Evolutionary conservation across 2,113 vertebrate genomes (phyloP), one percentile per base, ranked within the genome.

Genomic region (Hipposideros armiger): DNA sequence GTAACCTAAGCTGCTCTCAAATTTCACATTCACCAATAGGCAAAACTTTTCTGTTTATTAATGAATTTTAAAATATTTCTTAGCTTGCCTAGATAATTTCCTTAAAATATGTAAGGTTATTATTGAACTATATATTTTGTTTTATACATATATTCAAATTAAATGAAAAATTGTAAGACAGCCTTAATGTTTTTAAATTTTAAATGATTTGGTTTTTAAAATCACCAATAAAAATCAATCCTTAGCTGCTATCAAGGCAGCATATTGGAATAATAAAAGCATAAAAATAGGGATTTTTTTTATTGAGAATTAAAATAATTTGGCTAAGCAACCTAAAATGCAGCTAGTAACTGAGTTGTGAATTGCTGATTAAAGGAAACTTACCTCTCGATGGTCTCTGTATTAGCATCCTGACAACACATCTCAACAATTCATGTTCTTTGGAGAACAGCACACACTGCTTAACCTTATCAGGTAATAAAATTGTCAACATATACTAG

Each of bases 191-290:
- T 50, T 36, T 73, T 2, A 52, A 28, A 32, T 62, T 74, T 88
- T 30, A 72, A 84, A 72, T 45, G 36, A 90, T 42, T 74, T 85
- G 11, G 22, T 56, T 87, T 87, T 95, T 74, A 5, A 3, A 92
- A 42, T 80, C 69, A 88, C n/a, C 85, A 91, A 40, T 69, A 77
- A 94, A 85, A 87, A 88, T 30, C 30, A 78, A 83, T 58, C 22
- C 19, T 82, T 86, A 17, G 24, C 30, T 72, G 11, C 26, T 77
- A 32, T 52, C 36, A 73, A 66, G 22, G 66, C 24, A 54, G 40
- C 1, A 60, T 30, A 77, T 6, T 45, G 3, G 17, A 82, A 70
- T 30, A 6, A 80, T n/a, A 45, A 69, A 47, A 16, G 4, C 28
- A 76, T 91, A 76, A 88, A 69, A 73, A 56, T n/a, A 70, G 22